phyloP scores from a whole-genome alignment of 2,888 invertebrate genomes.

The Epsilonema sp. region DNA sequence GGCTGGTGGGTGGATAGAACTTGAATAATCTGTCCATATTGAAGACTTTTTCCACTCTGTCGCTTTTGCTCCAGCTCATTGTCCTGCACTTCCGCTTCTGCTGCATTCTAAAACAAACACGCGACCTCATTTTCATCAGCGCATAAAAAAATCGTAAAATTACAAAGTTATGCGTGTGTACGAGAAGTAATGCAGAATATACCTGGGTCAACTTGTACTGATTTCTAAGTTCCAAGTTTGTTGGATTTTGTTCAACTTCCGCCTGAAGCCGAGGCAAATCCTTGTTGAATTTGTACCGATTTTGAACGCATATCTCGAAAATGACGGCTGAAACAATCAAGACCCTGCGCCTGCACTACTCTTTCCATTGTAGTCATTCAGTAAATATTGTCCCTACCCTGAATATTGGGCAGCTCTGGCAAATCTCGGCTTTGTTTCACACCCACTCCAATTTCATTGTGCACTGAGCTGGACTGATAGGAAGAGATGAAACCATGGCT shows the following conservation, averaged over 20 bases:
- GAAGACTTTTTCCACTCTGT: background rate
- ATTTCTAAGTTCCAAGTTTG: no score
- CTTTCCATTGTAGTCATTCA: background rate
- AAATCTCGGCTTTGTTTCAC: background rate
- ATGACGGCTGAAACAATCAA: background rate
- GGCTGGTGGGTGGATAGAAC: no score
- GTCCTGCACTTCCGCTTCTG: background rate
- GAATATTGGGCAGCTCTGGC: background rate
- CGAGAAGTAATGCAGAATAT: background rate
- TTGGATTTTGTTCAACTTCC: background rate
- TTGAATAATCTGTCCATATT: background rate
- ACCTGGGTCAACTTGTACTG: background rate
- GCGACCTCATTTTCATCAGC: no score
- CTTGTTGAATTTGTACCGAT: background rate
- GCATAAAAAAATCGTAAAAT: no score
- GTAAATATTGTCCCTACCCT: background rate
- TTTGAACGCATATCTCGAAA: background rate
- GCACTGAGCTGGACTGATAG: background rate
- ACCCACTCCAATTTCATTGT: background rate
- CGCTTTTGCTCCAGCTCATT: background rate
- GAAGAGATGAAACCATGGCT: background rate
- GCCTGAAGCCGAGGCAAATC: background rate
- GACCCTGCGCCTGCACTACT: no score
- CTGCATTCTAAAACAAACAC: background rate
- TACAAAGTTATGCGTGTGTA: background rate